Evolutionary conservation across 2,113 vertebrate species (phyloP).

Genomic region (Corythornis madagascariensis): DNA sequence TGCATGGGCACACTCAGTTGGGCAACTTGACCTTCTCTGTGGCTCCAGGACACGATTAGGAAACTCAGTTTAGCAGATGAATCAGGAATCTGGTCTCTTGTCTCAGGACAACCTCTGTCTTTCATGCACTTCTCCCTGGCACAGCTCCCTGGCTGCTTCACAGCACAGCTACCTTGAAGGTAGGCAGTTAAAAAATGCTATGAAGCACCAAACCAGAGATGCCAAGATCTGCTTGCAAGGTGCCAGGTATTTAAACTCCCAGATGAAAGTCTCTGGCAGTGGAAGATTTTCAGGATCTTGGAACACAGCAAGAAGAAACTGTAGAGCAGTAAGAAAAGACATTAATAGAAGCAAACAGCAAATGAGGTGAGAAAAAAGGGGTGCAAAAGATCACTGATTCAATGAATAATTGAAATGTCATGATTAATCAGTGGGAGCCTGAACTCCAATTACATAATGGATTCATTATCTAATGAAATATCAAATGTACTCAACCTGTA

Average conservation of each 20-base stretch:
- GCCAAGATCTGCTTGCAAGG: background rate
- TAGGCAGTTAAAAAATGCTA: background rate
- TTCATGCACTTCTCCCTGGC: background rate
- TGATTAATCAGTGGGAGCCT: constrained; percentile 44
- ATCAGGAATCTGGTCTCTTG: background rate
- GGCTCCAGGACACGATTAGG: background rate
- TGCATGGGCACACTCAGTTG: background rate
- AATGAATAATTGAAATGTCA: constrained; percentile 51
- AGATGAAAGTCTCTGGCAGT: background rate
- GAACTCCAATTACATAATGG: constrained; percentile 45
- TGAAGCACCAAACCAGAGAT: background rate
- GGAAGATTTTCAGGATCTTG: background rate
- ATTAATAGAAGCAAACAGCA: background rate
- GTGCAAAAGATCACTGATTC: constrained; percentile 38
- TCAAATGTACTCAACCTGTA: background rate
- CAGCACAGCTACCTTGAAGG: background rate
- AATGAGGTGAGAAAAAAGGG: constrained; percentile 23
- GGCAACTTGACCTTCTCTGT: background rate
- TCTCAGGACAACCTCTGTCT: background rate
- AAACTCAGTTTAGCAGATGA: background rate
- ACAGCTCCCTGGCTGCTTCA: background rate
- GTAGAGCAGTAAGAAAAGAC: constrained; percentile 1
- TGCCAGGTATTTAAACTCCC: background rate
- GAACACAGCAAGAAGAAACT: background rate
- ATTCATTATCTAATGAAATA: constrained; percentile 51